phyloP scores from a whole-genome alignment of 2,888 invertebrate species.

The Lasioglossum oenotherae region DNA sequence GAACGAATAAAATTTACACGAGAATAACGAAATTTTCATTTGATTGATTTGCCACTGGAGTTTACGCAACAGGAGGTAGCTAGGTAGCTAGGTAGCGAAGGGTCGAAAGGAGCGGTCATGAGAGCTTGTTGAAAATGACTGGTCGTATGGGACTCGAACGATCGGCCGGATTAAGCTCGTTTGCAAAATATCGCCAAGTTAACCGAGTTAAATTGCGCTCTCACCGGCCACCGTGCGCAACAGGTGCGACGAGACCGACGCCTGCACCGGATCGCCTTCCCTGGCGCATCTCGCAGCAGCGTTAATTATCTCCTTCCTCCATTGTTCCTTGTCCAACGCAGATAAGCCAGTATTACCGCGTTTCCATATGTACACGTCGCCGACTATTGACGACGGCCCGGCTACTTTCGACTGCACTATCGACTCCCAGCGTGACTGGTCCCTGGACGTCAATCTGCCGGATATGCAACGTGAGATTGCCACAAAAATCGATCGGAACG shows the following conservation, averaged over 20 bases:
- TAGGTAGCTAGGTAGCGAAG: not conserved
- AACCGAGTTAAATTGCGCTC: constrained; percentile 34
- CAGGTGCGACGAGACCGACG: constrained; percentile 76
- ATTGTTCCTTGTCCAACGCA: constrained; percentile 73
- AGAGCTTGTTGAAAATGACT: constrained; percentile 5
- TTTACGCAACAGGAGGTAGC: not conserved
- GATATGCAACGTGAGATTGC: not conserved
- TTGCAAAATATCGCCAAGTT: constrained; percentile 28
- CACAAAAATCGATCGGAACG: not conserved
- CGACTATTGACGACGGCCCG: constrained; percentile 43
- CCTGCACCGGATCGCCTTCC: constrained; percentile 79
- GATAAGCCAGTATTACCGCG: constrained; percentile 69
- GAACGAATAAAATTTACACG: not conserved
- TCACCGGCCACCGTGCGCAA: constrained; percentile 77
- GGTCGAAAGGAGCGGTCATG: not conserved
- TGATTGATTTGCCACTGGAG: not conserved
- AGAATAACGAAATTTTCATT: not conserved
- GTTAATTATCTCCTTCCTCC: constrained; percentile 79
- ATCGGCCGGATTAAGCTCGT: constrained; percentile 23
- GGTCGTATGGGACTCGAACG: not conserved
- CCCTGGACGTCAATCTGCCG: constrained; percentile 67
- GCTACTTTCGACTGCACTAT: constrained; percentile 70
- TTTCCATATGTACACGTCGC: constrained; percentile 78
- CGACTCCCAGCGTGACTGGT: constrained; percentile 75
- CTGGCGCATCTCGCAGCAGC: constrained; percentile 77